A percentile compares a stretch with the other conserved stretches of the same genome.
phyloP scores from a whole-genome alignment of 2,113 vertebrate genomes.

The Tenebrosternarchus preto region DNA sequence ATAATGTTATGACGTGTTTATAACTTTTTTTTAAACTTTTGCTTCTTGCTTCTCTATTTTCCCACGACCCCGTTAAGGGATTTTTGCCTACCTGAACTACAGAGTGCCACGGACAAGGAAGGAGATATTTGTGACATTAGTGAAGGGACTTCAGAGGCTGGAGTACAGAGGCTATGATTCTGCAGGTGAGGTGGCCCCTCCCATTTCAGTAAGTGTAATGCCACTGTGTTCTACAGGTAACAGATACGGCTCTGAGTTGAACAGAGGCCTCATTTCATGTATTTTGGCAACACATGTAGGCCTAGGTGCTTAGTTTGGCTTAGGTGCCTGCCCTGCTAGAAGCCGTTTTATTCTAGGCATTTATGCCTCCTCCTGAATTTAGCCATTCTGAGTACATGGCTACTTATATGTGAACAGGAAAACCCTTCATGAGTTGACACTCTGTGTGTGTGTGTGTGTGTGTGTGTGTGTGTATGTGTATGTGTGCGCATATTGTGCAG shows the following conservation, averaged over 20 bases:
- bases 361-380: too few relatives aligned
- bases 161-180: constrained; percentile 99
- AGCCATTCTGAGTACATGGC: too few relatives aligned
- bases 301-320: constrained; percentile 20
- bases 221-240: constrained; percentile 19
- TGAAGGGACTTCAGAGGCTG: constrained; percentile 91
- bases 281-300: constrained; percentile 19
- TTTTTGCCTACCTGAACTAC: constrained; percentile 98
- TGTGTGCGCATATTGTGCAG: constrained; percentile 63
- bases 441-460: not conserved
- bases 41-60: not conserved
- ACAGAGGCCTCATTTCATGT: constrained; percentile 41
- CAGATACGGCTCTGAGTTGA: constrained; percentile 26
- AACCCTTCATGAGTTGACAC: not conserved
- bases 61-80: constrained; percentile 75
- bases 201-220: constrained; percentile 25
- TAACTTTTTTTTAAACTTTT: not conserved
- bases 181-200: constrained; percentile 79
- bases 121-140: constrained; percentile 89
- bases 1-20: not conserved
- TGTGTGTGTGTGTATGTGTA: not conserved
- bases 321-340: not conserved
- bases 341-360: not conserved
- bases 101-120: constrained; percentile 88
- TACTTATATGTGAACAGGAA: not conserved